These are phyloP conservation scores for Drosophila eohydei DNA, from an alignment of 2,888 invertebrate genomes.

Conservation along the genomic window DNA sequence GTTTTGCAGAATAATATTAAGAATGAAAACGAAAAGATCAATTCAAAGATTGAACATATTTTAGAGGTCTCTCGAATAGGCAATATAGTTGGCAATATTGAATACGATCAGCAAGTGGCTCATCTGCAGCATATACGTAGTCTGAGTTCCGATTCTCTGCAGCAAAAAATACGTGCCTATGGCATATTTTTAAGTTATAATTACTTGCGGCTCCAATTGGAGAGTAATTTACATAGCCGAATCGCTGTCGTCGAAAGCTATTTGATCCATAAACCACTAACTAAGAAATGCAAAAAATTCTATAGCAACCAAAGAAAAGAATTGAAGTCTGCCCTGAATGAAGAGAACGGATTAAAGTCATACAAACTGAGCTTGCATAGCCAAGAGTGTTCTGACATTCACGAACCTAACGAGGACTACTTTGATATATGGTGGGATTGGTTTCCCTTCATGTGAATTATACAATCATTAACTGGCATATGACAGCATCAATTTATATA, in stretches of 20 bases:
- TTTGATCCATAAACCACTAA: neutral
- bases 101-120: conserved; percentile 16
- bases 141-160: neutral
- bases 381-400: neutral
- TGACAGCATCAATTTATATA: too few species aligned
- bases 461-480: too few species aligned
- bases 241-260: conserved; percentile 26
- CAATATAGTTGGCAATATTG: conserved; percentile 27
- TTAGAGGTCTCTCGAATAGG: conserved; percentile 17
- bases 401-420: neutral
- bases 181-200: conserved; percentile 26
- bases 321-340: neutral
- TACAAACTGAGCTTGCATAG: conserved; percentile 5
- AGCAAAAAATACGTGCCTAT: conserved; percentile 9
- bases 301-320: conserved; percentile 20
- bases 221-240: conserved; percentile 12
- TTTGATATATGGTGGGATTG: neutral
- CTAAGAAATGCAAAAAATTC: conserved; percentile 7
- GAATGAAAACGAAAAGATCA: conserved; percentile 4
- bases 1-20: neutral
- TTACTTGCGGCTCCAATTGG: conserved; percentile 26
- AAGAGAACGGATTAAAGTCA: conserved; percentile 11
- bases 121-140: neutral
- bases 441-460: neutral
- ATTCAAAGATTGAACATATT: conserved; percentile 7